These are phyloP conservation scores for Drosophila longiperda DNA, from an alignment of 2,888 invertebrate species.

Conservation along the genomic window DNA sequence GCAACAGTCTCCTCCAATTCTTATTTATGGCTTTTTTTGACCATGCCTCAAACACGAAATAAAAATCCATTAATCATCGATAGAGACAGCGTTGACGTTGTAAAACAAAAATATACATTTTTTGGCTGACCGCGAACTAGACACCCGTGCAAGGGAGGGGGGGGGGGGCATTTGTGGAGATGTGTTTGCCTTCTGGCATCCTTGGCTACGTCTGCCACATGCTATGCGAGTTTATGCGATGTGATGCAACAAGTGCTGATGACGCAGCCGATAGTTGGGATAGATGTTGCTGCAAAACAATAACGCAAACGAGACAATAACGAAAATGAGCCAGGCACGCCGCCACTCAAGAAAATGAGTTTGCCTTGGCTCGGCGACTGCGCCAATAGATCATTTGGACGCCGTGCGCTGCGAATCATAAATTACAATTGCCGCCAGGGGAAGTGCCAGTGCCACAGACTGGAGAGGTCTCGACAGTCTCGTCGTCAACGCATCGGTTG, in stretches of 20 bases:
- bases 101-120: not conserved
- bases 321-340: conserved; percentile 22
- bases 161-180: not conserved
- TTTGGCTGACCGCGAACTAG: conserved; percentile 47
- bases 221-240: conserved; percentile 56
- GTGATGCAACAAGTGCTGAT: conserved; percentile 65
- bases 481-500: conserved; percentile 60
- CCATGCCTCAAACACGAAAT: conserved; percentile 44
- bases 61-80: conserved; percentile 62
- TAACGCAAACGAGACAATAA: conserved; percentile 16
- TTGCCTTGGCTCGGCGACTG: conserved; percentile 35
- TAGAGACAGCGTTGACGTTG: conserved; percentile 23
- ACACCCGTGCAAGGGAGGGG: not conserved
- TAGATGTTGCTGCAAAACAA: conserved; percentile 9
- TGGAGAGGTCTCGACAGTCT: not conserved
- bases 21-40: conserved; percentile 36
- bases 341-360: conserved; percentile 40
- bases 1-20: conserved; percentile 21
- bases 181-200: not conserved
- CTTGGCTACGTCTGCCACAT: conserved; percentile 1
- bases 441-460: conserved; percentile 10
- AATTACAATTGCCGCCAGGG: conserved; percentile 58
- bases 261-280: conserved; percentile 12
- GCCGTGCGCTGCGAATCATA: conserved; percentile 77
- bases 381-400: conserved; percentile 74